A percentile compares a stretch with the other conserved stretches of the same genome.
Conservation (phyloP, 2,797 vertebrate species). For the Lutjanus argentimaculatus region DNA sequence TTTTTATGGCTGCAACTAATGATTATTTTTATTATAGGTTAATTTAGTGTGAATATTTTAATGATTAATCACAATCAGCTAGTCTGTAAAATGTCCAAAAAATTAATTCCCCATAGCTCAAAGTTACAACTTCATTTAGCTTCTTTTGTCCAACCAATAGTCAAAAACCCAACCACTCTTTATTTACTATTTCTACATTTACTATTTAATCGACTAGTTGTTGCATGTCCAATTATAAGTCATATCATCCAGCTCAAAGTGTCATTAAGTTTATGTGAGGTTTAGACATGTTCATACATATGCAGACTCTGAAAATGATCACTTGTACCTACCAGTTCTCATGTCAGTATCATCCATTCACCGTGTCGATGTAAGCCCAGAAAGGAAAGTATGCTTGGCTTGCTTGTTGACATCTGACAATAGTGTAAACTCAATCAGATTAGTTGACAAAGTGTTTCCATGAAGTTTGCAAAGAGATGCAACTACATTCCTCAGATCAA, state of each 20-base stretch:
- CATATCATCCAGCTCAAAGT: not conserved
- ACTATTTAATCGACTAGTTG: no score
- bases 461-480: conserved; percentile 10
- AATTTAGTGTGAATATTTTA: no score
- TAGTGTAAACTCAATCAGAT: conserved; percentile 31
- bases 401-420: conserved; percentile 13
- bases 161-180: no score
- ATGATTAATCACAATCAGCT: no score
- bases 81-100: no score
- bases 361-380: not conserved
- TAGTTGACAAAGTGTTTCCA: conserved; percentile 3
- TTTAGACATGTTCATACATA: conserved; percentile 11
- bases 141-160: no score
- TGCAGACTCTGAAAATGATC: not conserved
- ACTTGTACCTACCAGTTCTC: not conserved
- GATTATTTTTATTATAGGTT: no score
- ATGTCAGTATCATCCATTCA: conserved; percentile 11
- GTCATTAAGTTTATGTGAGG: conserved; percentile 15
- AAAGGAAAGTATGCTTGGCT: not conserved
- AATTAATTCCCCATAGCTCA: no score
- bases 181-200: no score
- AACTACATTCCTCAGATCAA: conserved; percentile 15
- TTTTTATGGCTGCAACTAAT: no score
- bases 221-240: no score
- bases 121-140: no score